A percentile compares a stretch with the other conserved stretches of the same genome.
phyloP scores from a whole-genome alignment of 53 echinoderm and acorn worm species.

The Henricia sp. region DNA sequence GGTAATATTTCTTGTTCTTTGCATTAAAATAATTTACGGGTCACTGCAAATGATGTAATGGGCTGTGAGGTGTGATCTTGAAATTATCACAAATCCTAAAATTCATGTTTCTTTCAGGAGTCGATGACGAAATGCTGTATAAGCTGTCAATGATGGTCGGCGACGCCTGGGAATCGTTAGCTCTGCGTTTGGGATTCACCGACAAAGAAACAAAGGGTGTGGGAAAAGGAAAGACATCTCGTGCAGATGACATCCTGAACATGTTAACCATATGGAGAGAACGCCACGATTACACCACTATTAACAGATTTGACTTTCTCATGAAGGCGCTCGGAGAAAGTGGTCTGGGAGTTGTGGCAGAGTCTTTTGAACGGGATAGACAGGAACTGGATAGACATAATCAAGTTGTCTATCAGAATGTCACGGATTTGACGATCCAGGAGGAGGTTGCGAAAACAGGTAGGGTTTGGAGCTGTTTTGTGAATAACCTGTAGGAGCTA shows the following conservation, averaged over 20 bases:
- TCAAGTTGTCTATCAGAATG: too few species aligned
- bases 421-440: too few species aligned
- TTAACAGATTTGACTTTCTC: background rate
- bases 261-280: conserved; percentile 56
- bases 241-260: background rate
- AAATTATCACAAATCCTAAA: too few species aligned
- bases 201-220: background rate
- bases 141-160: conserved; percentile 23
- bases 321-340: background rate
- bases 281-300: conserved; percentile 41
- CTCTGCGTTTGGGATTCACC: conserved; percentile 9
- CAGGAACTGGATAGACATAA: background rate
- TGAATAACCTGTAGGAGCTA: too few species aligned
- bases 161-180: conserved; percentile 17
- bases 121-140: conserved; percentile 44
- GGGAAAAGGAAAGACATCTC: background rate
- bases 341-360: background rate
- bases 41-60: too few species aligned
- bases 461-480: too few species aligned
- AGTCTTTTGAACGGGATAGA: background rate
- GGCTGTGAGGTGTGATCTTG: too few species aligned
- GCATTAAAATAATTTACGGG: too few species aligned
- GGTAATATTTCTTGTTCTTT: too few species aligned
- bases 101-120: conserved; percentile 17
- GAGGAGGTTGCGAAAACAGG: too few species aligned